Evolutionary conservation across 2,888 invertebrate species (phyloP).

Genomic region (Onchidella celtica): DNA sequence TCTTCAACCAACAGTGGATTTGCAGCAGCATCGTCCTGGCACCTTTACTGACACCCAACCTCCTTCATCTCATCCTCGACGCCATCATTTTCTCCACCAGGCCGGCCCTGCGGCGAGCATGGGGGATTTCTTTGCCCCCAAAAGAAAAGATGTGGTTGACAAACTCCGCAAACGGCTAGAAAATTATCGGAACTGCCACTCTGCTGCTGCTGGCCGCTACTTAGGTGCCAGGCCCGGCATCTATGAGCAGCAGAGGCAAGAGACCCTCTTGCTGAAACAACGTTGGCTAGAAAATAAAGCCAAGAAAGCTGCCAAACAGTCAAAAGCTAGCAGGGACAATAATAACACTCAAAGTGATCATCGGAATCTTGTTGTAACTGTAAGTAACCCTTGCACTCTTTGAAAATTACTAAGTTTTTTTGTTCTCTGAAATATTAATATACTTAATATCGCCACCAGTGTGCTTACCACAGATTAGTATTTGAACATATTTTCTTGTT

Average conservation of each 20-base stretch:
- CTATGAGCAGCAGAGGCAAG: slow-evolving; percentile 94
- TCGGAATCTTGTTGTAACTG: slow-evolving; percentile 68
- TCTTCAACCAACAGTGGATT: slow-evolving; percentile 16
- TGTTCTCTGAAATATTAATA: no score
- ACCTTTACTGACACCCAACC: slow-evolving; percentile 5
- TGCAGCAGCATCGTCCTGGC: slow-evolving; percentile 38
- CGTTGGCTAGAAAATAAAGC: slow-evolving; percentile 94
- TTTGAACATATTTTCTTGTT: no score
- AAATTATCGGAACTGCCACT: slow-evolving; percentile 91
- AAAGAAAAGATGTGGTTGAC: slow-evolving; percentile 87
- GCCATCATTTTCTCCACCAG: slow-evolving; percentile 2
- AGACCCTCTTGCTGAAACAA: slow-evolving; percentile 91
- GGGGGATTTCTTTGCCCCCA: slow-evolving; percentile 81
- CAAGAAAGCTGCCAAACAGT: slow-evolving; percentile 85
- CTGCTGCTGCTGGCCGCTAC: slow-evolving; percentile 91
- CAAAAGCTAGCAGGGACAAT: slow-evolving; percentile 58
- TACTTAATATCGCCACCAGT: no score
- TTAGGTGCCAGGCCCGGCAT: slow-evolving; percentile 92
- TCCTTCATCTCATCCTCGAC: slow-evolving; percentile 1
- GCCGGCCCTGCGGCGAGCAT: slow-evolving; percentile 67
- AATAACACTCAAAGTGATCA: slow-evolving; percentile 59
- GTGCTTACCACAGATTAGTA: no score
- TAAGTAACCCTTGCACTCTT: slow-evolving; percentile 52
- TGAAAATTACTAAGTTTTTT: no score
- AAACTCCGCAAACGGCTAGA: slow-evolving; percentile 89